Evolutionary conservation across 2,888 invertebrate genomes (phyloP), one percentile per base, ranked within the genome.

Genomic region (Ypsolopha sequella): DNA sequence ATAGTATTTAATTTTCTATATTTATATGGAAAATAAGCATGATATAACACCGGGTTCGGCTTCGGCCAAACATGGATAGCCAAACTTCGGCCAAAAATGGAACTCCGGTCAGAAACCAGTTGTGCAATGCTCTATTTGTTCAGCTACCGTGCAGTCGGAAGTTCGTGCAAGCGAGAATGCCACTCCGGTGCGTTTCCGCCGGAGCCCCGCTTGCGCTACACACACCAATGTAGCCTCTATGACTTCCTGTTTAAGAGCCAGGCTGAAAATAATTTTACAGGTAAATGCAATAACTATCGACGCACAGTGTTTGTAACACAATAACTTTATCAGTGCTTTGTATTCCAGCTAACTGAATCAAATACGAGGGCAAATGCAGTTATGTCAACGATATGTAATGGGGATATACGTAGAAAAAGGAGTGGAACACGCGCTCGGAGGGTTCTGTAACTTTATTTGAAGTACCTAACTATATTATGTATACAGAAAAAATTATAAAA

Each of bases 111-210:
- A 10, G 46, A n/a, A 9, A 7, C 24, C 8, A 61, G 59, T 56
- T 55, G 59, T 61, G 64, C 60, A 65, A 64, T 70, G 76, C 68
- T 76, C 73, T 77, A 78, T 78, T 80, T 78, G 78, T 73, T 73
- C 70, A 65, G 75, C 69, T 70, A 68, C 10, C 67, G 68, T 69
- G 60, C 61, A 64, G 68, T 65, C 77, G 80, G 80, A 80, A 77
- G 77, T 74, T 64, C 73, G 70, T 72, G 76, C 68, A 68, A 74
- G 77, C 68, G 75, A 72, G 71, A 73, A 68, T 70, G 69, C 67
- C 73, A 70, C 75, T 66, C 71, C 65, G 70, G 64, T 65, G 63
- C 60, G 65, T 68, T 75, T 77, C 76, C 78, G 74, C 64, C 60
- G 54, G 61, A 57, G 62, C 36, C 34, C 48, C 41, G 33, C 51